Evolutionary conservation across 2,113 vertebrate species (phyloP), one percentile per base, ranked within the genome.

Genomic region (Scartelaos histophorus): DNA sequence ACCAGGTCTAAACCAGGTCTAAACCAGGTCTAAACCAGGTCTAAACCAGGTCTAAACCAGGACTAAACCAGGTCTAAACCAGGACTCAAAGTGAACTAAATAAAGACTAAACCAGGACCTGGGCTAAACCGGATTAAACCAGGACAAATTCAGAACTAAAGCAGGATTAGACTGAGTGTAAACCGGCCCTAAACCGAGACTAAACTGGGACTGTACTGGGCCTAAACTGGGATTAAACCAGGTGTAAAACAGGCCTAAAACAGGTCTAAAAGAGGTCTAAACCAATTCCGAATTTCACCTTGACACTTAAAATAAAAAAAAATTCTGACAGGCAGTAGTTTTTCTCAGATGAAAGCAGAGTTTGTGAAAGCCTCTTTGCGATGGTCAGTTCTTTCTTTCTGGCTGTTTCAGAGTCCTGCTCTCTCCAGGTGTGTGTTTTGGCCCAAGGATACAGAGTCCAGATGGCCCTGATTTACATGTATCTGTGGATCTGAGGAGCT

Each of bases 371-470:
- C 19, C 53, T 54, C 19, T 47, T 47, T 19, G 2, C 17, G 3
- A 10, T 12, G 21, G 21, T 57, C 56, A 22, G n/a, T 66, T 49
- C 15, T 69, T 29, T 51, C 51, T 43, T 47, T 51, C 21, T 43
- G 66, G 58, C 13, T 73, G 34, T 69, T 45, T 69, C 35, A 65
- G 66, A 84, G 72, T 71, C 76, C 81, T 65, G 71, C 84, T 79
- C 73, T 66, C 38, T 86, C 83, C 85, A 91, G 90, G 88, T 92
- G 89, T 91, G 82, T 84, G 69, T 79, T 84, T 69, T 75, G 71
- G 81, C 89, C 75, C 43, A 21, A 81, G 25, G 87, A 75, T 53
- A 79, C 49, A 76, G 19, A 13, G 56, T 79, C 57, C 90, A 92
- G 89, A 90, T 90, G 87, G 87, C 82, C 65, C 75, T 45, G 65